Percentiles rank a stretch among this genome's conserved stretches.
Evolutionary conservation across 2,113 vertebrate species (phyloP).

Genomic region (Tetrao urogallus): DNA sequence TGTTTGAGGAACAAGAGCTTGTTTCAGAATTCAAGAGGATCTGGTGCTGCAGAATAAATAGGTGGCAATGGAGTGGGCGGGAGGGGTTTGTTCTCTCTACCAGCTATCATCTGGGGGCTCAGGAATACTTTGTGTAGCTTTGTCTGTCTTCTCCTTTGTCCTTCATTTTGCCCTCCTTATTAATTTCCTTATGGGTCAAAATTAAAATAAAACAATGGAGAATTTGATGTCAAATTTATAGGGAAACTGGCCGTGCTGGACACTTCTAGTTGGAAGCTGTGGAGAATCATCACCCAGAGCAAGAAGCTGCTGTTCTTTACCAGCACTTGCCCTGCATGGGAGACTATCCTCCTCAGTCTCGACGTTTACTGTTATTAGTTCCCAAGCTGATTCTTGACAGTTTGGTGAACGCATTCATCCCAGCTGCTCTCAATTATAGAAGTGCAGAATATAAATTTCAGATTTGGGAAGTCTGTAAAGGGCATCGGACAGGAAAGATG

Average conservation of each 20-base stretch:
- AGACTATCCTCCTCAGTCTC: neutral
- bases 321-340: neutral
- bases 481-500: neutral
- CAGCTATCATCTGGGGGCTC: neutral
- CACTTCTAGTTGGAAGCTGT: neutral
- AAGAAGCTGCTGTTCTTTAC: neutral
- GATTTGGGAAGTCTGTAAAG: neutral
- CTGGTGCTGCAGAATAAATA: neutral
- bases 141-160: neutral
- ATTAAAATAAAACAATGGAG: neutral
- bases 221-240: neutral
- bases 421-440: neutral
- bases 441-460: neutral
- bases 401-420: neutral
- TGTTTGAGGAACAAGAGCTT: neutral
- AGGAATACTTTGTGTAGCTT: neutral
- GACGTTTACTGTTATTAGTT: neutral
- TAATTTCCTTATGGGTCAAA: neutral
- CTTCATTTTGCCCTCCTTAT: neutral
- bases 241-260: neutral
- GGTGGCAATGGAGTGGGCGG: neutral
- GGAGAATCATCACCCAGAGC: neutral
- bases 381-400: neutral
- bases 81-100: neutral
- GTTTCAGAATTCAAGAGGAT: neutral